Conservation (phyloP, 1,140 invertebrate genomes). For the Nilaparvata lugens region DNA sequence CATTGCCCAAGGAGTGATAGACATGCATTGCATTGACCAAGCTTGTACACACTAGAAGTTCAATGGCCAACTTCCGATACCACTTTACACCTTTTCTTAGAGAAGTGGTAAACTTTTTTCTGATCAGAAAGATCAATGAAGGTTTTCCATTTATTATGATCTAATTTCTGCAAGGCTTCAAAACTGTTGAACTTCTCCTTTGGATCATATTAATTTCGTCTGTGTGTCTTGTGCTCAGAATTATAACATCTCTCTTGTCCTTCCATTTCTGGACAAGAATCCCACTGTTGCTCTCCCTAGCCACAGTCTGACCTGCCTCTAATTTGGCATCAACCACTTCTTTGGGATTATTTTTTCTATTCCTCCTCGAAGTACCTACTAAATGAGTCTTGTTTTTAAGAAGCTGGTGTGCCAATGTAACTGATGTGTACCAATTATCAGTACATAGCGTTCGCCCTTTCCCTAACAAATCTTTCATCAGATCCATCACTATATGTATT, state of each 20-base stretch:
- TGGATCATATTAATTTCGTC: neutral
- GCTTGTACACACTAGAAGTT: neutral
- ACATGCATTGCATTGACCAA: neutral
- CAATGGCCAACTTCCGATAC: neutral
- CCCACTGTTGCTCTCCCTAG: neutral
- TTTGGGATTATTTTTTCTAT: neutral
- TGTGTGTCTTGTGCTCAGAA: neutral
- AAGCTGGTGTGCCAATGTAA: neutral
- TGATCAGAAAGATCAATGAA: neutral
- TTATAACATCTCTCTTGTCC: neutral
- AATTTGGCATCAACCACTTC: neutral
- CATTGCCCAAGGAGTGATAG: too few species aligned
- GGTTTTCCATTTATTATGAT: neutral
- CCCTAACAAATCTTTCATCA: neutral
- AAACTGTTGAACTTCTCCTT: neutral
- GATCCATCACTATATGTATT: neutral
- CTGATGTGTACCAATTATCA: neutral
- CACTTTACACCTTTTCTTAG: neutral
- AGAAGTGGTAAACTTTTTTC: neutral
- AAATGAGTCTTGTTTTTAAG: neutral
- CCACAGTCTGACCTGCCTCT: neutral
- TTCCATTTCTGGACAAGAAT: neutral
- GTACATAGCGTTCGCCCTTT: too few species aligned
- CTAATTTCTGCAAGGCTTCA: neutral
- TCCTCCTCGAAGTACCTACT: neutral